Base-by-base conservation (phyloP, 2,797 vertebrate genomes). In the Onychomys arenicola region DNA sequence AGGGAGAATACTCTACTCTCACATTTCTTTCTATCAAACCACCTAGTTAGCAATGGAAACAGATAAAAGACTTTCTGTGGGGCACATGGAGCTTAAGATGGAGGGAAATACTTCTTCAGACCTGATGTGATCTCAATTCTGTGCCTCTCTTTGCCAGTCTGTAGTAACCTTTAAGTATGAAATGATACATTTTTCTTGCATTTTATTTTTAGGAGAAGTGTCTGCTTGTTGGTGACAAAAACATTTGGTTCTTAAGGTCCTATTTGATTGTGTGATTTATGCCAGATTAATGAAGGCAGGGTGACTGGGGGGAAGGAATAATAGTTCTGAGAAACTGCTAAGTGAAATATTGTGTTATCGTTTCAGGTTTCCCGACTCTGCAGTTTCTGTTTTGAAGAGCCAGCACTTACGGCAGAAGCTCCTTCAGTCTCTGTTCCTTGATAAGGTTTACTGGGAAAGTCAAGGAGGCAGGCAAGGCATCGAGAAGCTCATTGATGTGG, bases 391-490 rank as follows among this genome's bases (percentile, higher is more conserved):
- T 96, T 96, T 99, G 98, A 99, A 97, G 98, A 99, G 99, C 98
- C 99, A 99, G 76, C 99, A 85, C 97, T 98, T 99, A 97, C 98
- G 99, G 93, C 99, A 99, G 98, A 99, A 98, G 93, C 99, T 99
- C 81, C 99, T 99, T 49, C 99, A 99, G 98, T 99, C 99, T 69
- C 98, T 99, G 91, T 99, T 99, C 98, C 98, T 99, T 96, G 99
- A 99, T 96, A 98, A 99, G 98, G 98, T 98, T 40, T 99, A 99
- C 95, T 99, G 99, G 99, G 99, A 99, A 95, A 99, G 99, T 98
- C 99, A 99, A 98, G 99, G 99, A 32, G 99, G 99, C 80, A 99
- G 99, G 40, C 99, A 98, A 98, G 99, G 99, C 96, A 99, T 99
- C 89, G 99, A 99, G 98, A 99, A 99, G 92, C 99, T 99, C 89